Conservation (phyloP, 2,888 invertebrate species). For the Colostygia pectinataria region DNA sequence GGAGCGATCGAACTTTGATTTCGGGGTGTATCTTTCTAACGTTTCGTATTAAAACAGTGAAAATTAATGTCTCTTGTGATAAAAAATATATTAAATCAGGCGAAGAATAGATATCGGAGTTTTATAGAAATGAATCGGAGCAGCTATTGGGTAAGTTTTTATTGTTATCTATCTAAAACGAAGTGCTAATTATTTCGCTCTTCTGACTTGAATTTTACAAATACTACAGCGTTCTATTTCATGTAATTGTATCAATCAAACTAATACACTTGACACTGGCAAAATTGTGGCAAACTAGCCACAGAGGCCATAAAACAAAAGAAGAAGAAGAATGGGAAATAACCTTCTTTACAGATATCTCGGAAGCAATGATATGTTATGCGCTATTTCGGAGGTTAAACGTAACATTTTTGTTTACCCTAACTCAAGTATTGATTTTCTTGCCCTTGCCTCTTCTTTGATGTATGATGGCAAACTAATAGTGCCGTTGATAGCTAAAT, state of each 20-base stretch:
- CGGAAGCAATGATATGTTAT: conserved; percentile 15
- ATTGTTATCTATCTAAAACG: conserved; percentile 27
- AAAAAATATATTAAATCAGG: conserved; percentile 60
- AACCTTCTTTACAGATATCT: conserved; percentile 16
- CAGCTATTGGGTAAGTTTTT: conserved; percentile 58
- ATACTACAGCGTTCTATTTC: conserved; percentile 7
- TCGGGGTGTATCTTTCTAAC: not conserved
- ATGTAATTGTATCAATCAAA: conserved; percentile 3
- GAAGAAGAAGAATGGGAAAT: conserved; percentile 24
- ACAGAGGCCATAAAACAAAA: too few species aligned
- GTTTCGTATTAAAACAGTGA: conserved; percentile 3
- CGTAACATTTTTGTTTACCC: too few species aligned
- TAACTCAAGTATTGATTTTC: too few species aligned
- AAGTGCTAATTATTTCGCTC: conserved; percentile 19
- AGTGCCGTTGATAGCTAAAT: too few species aligned
- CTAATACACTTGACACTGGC: too few species aligned
- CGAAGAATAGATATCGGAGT: conserved; percentile 54
- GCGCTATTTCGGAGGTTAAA: conserved; percentile 17
- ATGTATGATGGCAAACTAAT: too few species aligned
- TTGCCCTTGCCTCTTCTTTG: too few species aligned
- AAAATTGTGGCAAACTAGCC: too few species aligned
- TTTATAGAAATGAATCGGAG: conserved; percentile 54
- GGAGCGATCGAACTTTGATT: not conserved
- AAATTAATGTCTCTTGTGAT: conserved; percentile 60
- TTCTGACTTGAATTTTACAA: conserved; percentile 12